Conservation (phyloP, 1,140 invertebrate species). For the Polypedilum pembai region DNA sequence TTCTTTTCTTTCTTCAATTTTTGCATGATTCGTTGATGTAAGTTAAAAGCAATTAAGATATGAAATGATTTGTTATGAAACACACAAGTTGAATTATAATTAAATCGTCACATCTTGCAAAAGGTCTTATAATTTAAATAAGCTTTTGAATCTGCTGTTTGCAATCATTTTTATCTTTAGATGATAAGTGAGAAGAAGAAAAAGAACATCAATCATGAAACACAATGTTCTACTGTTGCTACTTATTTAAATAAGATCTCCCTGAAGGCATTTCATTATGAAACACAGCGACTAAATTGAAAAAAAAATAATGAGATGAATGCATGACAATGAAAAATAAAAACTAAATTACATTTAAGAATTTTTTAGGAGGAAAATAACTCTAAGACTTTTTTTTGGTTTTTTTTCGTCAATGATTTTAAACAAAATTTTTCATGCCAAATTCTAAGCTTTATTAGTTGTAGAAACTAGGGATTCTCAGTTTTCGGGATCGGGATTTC, state of each 20-base stretch:
- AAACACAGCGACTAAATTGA: background rate
- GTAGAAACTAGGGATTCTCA: too few relatives aligned
- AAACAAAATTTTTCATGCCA: too few relatives aligned
- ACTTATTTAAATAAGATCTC: background rate
- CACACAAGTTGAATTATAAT: background rate
- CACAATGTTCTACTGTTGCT: background rate
- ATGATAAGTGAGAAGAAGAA: background rate
- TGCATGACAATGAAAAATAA: background rate
- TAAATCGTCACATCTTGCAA: background rate
- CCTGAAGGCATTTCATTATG: background rate
- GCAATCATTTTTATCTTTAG: background rate
- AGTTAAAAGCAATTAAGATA: background rate
- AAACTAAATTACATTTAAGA: background rate
- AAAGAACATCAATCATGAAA: conserved; percentile 3
- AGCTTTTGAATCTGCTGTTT: background rate
- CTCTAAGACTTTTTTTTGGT: too few relatives aligned
- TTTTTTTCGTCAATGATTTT: too few relatives aligned
- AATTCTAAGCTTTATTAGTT: too few relatives aligned
- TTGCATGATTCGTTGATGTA: background rate
- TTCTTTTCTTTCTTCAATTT: background rate
- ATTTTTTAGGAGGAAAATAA: too few relatives aligned
- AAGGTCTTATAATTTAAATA: background rate
- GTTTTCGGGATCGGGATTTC: too few relatives aligned
- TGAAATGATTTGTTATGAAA: conserved; percentile 1
- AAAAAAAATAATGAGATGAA: background rate